These are phyloP conservation scores for Loris lydekkerianus DNA, from an alignment of 2,797 vertebrate species.

Conservation along the genomic window DNA sequence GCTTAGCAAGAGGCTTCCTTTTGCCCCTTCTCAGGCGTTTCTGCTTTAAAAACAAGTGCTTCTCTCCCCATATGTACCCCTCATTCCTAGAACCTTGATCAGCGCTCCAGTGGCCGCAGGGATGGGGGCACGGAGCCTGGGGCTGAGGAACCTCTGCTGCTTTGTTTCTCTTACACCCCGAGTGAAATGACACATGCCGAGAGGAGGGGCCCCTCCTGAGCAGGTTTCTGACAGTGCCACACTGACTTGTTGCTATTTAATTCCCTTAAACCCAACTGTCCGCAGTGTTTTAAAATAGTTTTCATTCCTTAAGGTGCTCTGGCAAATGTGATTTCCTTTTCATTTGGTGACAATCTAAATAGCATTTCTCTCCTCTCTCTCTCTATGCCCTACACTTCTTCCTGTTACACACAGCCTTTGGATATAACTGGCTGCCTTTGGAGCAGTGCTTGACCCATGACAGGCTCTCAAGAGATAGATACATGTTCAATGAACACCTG, in stretches of 20 bases:
- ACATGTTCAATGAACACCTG: no score
- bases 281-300: not conserved
- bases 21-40: not conserved
- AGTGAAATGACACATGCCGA: constrained; percentile 34
- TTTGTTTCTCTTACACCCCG: constrained; percentile 70
- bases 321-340: constrained; percentile 2
- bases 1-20: not conserved
- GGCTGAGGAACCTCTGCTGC: constrained; percentile 25
- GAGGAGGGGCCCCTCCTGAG: not conserved
- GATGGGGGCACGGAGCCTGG: not conserved
- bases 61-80: not conserved
- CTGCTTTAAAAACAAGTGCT: constrained; percentile 24
- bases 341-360: not conserved
- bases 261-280: not conserved
- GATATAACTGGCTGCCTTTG: not conserved
- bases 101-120: not conserved
- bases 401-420: not conserved
- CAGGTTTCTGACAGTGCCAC: not conserved
- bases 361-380: not conserved
- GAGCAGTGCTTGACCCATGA: not conserved
- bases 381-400: not conserved
- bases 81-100: not conserved
- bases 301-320: constrained; percentile 38
- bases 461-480: not conserved
- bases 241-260: not conserved